Percentiles rank a stretch among this genome's conserved stretches.
Evolutionary conservation across 2,113 vertebrate genomes (phyloP).

Genomic region (Eubucco bourcierii): DNA sequence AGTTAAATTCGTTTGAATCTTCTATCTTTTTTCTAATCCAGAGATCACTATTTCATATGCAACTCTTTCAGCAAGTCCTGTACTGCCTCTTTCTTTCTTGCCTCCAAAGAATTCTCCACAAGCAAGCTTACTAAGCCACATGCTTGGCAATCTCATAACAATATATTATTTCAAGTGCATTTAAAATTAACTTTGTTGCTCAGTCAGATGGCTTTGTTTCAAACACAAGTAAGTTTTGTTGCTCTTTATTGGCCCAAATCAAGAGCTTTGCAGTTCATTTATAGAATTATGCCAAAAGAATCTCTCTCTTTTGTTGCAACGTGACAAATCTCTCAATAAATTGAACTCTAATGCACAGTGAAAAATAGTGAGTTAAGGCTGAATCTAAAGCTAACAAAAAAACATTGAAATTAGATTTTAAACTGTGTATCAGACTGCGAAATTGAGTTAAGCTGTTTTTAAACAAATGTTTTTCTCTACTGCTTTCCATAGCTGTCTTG

Average conservation of each 20-base stretch:
- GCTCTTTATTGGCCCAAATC: conserved; percentile 17
- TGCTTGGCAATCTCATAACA: not conserved
- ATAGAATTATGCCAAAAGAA: not conserved
- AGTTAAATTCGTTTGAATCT: conserved; percentile 21
- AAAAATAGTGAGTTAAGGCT: conserved; percentile 4
- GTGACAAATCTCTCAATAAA: not conserved
- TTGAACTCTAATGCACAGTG: not conserved
- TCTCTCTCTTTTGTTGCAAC: not conserved
- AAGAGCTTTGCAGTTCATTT: conserved; percentile 19
- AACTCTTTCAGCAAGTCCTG: not conserved
- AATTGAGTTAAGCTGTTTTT: not conserved
- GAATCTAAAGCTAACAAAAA: not conserved
- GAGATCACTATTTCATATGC: conserved; percentile 1
- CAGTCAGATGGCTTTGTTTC: not conserved
- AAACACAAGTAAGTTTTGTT: conserved; percentile 7
- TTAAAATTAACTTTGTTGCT: conserved; percentile 6
- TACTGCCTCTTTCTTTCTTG: not conserved
- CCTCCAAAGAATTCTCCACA: not conserved
- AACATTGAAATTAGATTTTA: not conserved
- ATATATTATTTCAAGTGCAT: not conserved
- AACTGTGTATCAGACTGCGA: not conserved
- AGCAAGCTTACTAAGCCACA: not conserved
- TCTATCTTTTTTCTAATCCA: conserved; percentile 44
- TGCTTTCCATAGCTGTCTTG: not conserved
- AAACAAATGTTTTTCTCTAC: not conserved